Evolutionary conservation across 2,797 vertebrate species (phyloP), one percentile per base, ranked within the genome.

Genomic region (Parauchenoglanis punctatus): DNA sequence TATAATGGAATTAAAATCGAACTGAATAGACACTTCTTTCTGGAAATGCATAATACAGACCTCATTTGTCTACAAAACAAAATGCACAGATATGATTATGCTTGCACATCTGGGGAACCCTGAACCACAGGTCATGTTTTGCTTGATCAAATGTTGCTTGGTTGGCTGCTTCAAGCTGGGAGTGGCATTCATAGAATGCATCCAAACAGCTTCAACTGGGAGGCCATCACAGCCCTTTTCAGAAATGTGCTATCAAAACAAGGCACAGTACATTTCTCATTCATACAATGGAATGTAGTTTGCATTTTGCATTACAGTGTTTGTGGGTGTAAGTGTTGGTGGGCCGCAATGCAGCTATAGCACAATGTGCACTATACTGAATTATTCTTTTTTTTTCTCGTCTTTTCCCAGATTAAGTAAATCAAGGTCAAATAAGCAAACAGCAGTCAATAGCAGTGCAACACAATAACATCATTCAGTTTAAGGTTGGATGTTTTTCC

Each of bases 181-280:
- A 89, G 83, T 90, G 85, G 75, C 81, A 75, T 80, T 85, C 86
- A 8, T 73, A 20, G 46, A 59, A 76, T 78, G 84, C 49, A 80
- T 61, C 83, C 63, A 89, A 85, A 77, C 85, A 81, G 63, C 68
- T 63, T 25, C 83, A 88, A 89, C 78, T 68, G 58, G 76, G 67
- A 83, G 85, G 83, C 63, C 58, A 72, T 31, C 68, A 77, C 68
- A 85, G 44, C 87, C 83, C 87, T 52, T 78, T 68, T 31, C 46
- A 85, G 67, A 86, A 81, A 72, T 73, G 81, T 83, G 58, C 35
- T 44, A 15, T 70, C 68, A 49, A 73, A 75, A 78, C 31, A 84
- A 54, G 28, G 1, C 31, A 28, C 83, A 76, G 15, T n/a, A 75
- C 35, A 65, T 81, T 23, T 85, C 65, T 23, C 67, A 46, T 56